Evolutionary conservation across 2,113 vertebrate genomes (phyloP), one percentile per base, ranked within the genome.

Genomic region (Cololabis saira): DNA sequence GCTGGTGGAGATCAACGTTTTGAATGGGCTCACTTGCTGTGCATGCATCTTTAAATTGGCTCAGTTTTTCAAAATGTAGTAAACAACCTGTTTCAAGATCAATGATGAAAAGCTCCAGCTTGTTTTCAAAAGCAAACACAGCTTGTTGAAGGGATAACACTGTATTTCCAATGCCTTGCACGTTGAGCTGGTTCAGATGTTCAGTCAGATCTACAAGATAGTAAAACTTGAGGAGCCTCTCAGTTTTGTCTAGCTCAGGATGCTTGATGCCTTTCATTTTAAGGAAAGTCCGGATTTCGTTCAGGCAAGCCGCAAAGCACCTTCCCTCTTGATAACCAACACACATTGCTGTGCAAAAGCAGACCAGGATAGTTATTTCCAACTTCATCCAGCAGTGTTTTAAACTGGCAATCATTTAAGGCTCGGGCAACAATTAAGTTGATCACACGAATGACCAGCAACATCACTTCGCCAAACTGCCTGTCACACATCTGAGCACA

Each of bases 171-270:
- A 11, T 7, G 6, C 33, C 33, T 37, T 37, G 33, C 33, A 37
- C 33, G 10, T 30, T 30, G 30, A 30, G 30, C 30, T 30, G 30
- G 30, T 30, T 30, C 8, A 30, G 30, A 30, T 30, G 30, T 30
- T 30, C 30, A 30, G 30, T 37, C 33, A 37, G 5, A 9, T 37
- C 33, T 9, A 80, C 51, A 3, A 83, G 84, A 74, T 76, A 84
- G 59, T 80, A 74, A 27, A 84, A 85, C 77, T 75, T 74, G 8
- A 85, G 72, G 76, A 87, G 84, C 83, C 87, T 81, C 61, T 89
- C 74, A 49, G 67, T 63, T 0, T 81, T 1, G 0, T 21, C 62
- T 78, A 66, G 4, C 59, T 78, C 69, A 48, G 64, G 63, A 78
- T 78, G 63, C 63, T 52, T 30, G 11, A 58, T 2, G 16, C 5